phyloP scores from a whole-genome alignment of 1,140 invertebrate genomes.

The Sarcophaga peregrina region DNA sequence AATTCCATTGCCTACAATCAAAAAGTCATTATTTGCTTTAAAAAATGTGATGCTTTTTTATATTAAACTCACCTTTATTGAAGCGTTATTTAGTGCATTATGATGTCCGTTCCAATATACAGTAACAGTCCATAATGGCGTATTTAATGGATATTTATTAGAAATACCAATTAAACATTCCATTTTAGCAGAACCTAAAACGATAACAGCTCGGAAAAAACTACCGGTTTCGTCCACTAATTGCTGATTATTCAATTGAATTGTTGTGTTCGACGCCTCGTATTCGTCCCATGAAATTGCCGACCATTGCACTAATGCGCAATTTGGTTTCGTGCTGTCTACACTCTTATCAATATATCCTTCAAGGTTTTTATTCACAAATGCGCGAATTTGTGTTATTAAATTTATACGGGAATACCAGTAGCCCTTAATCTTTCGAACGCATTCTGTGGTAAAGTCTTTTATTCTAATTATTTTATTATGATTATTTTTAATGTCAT shows the following conservation, averaged over 20 bases:
- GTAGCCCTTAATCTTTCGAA: conserved; percentile 74
- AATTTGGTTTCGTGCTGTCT: conserved; percentile 66
- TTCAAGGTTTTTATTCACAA: conserved; percentile 75
- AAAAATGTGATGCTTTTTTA: not conserved
- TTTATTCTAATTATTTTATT: conserved; percentile 63
- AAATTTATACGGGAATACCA: conserved; percentile 79
- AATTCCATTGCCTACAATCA: conserved; percentile 76
- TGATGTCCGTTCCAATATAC: conserved; percentile 78
- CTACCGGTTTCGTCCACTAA: conserved; percentile 73
- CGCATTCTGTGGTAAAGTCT: conserved; percentile 68
- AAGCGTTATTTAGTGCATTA: conserved; percentile 73
- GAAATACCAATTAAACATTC: conserved; percentile 81
- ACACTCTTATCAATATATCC: conserved; percentile 53
- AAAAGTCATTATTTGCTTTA: conserved; percentile 35
- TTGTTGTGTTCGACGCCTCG: conserved; percentile 69
- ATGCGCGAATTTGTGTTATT: conserved; percentile 80
- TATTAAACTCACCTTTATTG: conserved; percentile 72
- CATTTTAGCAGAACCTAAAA: conserved; percentile 79
- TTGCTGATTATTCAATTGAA: conserved; percentile 69
- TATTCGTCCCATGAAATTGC: conserved; percentile 75
- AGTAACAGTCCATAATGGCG: conserved; percentile 80
- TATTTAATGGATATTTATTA: conserved; percentile 82
- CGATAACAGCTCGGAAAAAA: conserved; percentile 77
- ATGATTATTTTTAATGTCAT: conserved; percentile 67
- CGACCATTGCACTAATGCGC: conserved; percentile 76